Evolutionary conservation across 2,888 invertebrate species (phyloP), one percentile per base, ranked within the genome.

Genomic region (Clusia tigrina): DNA sequence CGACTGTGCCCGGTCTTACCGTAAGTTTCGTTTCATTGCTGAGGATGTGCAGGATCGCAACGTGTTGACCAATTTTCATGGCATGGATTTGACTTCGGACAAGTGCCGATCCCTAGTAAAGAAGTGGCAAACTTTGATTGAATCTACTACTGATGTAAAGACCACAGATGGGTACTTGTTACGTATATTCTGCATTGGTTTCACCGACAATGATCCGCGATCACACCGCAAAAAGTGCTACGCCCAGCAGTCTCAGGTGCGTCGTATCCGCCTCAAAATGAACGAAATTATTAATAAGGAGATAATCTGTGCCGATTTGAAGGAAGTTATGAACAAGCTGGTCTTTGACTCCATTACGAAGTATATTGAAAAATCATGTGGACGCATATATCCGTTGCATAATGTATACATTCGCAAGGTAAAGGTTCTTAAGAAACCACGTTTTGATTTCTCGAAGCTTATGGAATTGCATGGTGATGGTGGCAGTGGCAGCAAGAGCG

Each of bases 391-490:
- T 84, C 99, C 99, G 1, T 89, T 99, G 18, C 94, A 98, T 73
- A 98, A 99, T 86, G 99, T 99, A 1, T 96, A 94, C 87, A 95
- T 99, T 80, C 91, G 98, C 74, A 99, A 99, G 88, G 95, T 99
- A 24, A 99, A 99, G 86, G 98, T 99, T 67, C 87, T 99, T 85
- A 98, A 98, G 88, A 95, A 98, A 86, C 99, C 99, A 15, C 92
- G 98, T 74, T 96, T 98, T 83, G 99, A 99, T 83, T 87, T 98
- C 74, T 93, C 95, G 74, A 96, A 96, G 84, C 86, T 99, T 66
- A 88, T 99, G 87, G 96, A 96, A 81, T 87, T 99, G 71, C 98
- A 99, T 81, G 96, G 96, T 37, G 98, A 98, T 80, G 91, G 92
- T 60, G 91, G 90, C 60, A 90, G 90, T 54, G 87, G 87, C 67